Percentiles rank a stretch among this genome's conserved stretches.
Evolutionary conservation across 1,140 invertebrate genomes (phyloP).

Genomic region (Drosophila sulfurigaster): DNA sequence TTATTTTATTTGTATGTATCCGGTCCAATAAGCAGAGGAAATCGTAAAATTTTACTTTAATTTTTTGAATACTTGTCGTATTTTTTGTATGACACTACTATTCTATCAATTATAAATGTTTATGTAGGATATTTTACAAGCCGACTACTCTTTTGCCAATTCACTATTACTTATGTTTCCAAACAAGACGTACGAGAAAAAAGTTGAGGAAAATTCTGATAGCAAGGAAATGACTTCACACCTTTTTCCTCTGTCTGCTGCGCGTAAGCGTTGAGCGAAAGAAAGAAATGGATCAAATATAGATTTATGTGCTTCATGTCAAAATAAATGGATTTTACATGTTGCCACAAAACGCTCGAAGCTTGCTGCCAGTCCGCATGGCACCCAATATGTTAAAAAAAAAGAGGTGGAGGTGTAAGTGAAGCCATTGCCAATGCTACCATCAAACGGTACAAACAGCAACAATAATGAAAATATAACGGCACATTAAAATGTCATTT

Average conservation of each 20-base stretch:
- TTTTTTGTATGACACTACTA: no score
- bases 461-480: conserved; percentile 77
- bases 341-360: conserved; percentile 64
- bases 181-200: not conserved
- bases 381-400: conserved; percentile 8
- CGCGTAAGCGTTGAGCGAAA: conserved; percentile 12
- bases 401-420: not conserved
- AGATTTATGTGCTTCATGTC: conserved; percentile 78
- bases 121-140: conserved; percentile 5
- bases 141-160: not conserved
- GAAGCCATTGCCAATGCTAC: not conserved
- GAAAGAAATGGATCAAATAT: conserved; percentile 76
- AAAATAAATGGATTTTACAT: conserved; percentile 83
- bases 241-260: conserved; percentile 36
- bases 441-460: conserved; percentile 52
- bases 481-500: conserved; percentile 78
- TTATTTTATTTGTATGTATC: not conserved
- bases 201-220: conserved; percentile 34
- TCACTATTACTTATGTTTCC: conserved; percentile 7
- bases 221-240: conserved; percentile 69
- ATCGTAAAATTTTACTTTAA: no score
- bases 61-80: no score
- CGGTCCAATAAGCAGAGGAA: not conserved
- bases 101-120: no score
- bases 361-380: conserved; percentile 16